Evolutionary conservation across 2,888 invertebrate genomes (phyloP).

Genomic region (Falcaria lacertinaria): DNA sequence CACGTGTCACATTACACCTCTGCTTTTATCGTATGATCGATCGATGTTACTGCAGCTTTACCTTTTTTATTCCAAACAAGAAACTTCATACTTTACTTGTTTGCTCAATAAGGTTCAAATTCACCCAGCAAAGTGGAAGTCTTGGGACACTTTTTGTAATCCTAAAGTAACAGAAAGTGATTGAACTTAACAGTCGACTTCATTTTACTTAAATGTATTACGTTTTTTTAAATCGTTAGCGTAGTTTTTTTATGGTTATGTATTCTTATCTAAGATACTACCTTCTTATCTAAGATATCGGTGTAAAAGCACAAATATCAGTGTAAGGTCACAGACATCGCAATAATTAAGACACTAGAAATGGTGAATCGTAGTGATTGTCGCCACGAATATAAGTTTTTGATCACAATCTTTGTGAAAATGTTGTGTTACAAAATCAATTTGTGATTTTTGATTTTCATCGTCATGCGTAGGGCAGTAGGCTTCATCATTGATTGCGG

Average conservation of each 20-base stretch:
- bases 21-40: slow-evolving; percentile 59
- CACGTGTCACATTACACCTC: slow-evolving; percentile 56
- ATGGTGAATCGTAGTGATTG: no score
- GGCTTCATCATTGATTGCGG: no score
- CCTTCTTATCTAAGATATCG: no score
- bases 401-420: no score
- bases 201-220: slow-evolving; percentile 24
- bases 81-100: slow-evolving; percentile 10
- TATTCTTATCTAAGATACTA: neutral
- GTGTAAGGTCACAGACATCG: no score
- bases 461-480: no score
- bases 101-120: slow-evolving; percentile 22
- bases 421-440: no score
- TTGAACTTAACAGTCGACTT: slow-evolving; percentile 62
- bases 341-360: no score
- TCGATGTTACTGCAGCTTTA: slow-evolving; percentile 31
- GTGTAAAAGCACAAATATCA: no score
- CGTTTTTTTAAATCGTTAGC: slow-evolving; percentile 7
- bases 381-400: no score
- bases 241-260: neutral
- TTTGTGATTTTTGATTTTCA: no score
- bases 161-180: slow-evolving; percentile 48
- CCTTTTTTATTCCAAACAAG: slow-evolving; percentile 5
- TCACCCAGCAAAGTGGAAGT: slow-evolving; percentile 22
- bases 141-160: slow-evolving; percentile 46